A percentile compares a stretch with the other conserved stretches of the same genome.
Evolutionary conservation across 35 echinoderm and acorn worm genomes (phyloP).

Genomic region (Holothuria glaberrima): DNA sequence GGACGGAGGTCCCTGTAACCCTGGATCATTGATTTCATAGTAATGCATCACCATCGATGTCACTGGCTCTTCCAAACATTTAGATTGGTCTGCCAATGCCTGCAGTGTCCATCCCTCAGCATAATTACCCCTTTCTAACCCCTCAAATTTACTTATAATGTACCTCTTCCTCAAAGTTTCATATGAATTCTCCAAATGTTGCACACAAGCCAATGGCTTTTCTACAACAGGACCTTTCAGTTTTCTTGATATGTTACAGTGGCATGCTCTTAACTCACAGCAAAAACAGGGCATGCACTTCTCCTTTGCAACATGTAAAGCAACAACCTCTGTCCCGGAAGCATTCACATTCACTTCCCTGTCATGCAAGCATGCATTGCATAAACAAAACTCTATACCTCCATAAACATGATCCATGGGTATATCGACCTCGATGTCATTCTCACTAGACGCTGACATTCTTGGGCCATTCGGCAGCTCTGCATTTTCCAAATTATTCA

Average conservation of each 20-base stretch:
- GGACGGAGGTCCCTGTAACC: slow-evolving; percentile 12
- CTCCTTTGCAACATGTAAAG: too few species aligned
- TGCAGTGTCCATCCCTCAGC: neutral
- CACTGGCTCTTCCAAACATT: slow-evolving; percentile 23
- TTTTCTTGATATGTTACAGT: too few species aligned
- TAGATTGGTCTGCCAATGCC: neutral
- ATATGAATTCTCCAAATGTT: too few species aligned
- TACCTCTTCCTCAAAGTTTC: neutral
- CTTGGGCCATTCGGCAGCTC: too few species aligned
- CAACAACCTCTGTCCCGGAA: neutral
- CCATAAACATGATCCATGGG: neutral
- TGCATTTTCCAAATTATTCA: too few species aligned
- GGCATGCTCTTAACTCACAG: neutral
- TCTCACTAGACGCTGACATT: neutral
- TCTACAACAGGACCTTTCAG: too few species aligned
- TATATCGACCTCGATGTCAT: slow-evolving; percentile 5
- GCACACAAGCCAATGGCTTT: too few species aligned
- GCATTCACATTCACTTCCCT: neutral
- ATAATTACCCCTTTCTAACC: neutral
- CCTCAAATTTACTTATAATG: slow-evolving; percentile 1
- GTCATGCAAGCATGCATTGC: slow-evolving; percentile 11
- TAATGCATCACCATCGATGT: slow-evolving; percentile 38
- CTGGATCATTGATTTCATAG: slow-evolving; percentile 38
- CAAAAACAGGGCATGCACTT: slow-evolving; percentile 28
- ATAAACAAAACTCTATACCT: slow-evolving; percentile 26